A percentile compares a stretch with the other conserved stretches of the same genome.
Conservation (phyloP, 1,140 invertebrate species). For the Zaprionus kolodkinae region DNA sequence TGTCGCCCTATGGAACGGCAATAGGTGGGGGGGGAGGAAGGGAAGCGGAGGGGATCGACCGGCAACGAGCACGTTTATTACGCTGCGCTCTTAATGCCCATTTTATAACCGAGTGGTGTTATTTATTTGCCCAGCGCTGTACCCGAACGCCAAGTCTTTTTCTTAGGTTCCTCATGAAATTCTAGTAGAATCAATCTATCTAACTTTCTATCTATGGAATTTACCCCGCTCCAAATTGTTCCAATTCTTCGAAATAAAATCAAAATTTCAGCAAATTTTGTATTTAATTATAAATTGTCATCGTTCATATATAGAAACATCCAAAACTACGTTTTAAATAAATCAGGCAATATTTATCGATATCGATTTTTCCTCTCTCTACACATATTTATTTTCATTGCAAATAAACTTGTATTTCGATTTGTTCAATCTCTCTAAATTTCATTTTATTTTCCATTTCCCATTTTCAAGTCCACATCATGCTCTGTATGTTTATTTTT, state of each 20-base stretch:
- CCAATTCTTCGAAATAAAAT: not conserved
- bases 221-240: not conserved
- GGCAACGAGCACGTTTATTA: constrained; percentile 64
- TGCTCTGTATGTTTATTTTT: not conserved
- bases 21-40: not conserved
- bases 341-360: not conserved
- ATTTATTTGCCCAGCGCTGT: constrained; percentile 60
- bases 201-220: not conserved
- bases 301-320: not conserved
- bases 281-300: not conserved
- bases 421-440: constrained; percentile 4
- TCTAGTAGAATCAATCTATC: not conserved
- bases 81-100: constrained; percentile 63
- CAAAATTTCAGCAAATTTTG: not conserved
- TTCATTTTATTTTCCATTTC: not conserved
- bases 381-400: not conserved
- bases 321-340: not conserved
- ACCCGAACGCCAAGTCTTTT: not conserved
- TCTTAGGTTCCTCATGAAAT: not conserved
- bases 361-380: not conserved
- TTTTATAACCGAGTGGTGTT: constrained; percentile 66
- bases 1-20: constrained; percentile 42
- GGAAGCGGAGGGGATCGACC: not conserved
- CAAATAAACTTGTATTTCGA: constrained; percentile 3
- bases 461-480: not conserved